These are phyloP conservation scores for Periophthalmodon schlosseri DNA, from an alignment of 2,113 vertebrate genomes.

Conservation along the genomic window DNA sequence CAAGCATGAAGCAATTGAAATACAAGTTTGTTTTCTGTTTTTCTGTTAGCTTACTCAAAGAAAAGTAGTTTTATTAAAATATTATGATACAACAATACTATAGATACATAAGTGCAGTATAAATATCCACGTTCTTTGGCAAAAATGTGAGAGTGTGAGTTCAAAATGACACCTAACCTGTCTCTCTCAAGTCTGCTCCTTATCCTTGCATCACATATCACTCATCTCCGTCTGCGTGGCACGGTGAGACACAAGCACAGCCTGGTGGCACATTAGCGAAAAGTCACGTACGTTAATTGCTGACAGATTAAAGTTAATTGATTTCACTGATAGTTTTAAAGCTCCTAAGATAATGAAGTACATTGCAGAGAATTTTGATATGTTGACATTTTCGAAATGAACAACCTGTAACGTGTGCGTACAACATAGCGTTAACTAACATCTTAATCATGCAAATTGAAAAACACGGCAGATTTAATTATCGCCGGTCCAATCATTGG, in stretches of 20 bases:
- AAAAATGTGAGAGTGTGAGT: too few species aligned
- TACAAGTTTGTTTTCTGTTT: too few species aligned
- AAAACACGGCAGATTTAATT: constrained; percentile 76
- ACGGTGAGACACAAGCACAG: constrained; percentile 47
- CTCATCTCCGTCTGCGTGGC: background rate
- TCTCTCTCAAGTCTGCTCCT: background rate
- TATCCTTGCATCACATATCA: background rate
- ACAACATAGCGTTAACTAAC: constrained; percentile 72
- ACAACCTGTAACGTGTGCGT: constrained; percentile 68
- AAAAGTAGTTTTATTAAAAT: too few species aligned
- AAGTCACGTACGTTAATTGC: constrained; percentile 75
- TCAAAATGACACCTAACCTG: background rate
- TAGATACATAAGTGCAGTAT: background rate
- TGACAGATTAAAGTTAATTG: constrained; percentile 78
- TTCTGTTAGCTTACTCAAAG: too few species aligned
- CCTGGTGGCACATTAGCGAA: constrained; percentile 66
- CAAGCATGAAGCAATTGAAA: too few species aligned
- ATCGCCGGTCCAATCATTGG: constrained; percentile 69
- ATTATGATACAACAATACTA: too few species aligned
- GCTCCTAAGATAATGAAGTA: constrained; percentile 77
- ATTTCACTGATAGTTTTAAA: constrained; percentile 76
- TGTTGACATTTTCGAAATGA: constrained; percentile 80
- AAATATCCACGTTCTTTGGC: background rate
- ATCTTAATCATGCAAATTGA: constrained; percentile 80
- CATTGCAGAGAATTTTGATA: constrained; percentile 76